A percentile compares a stretch with the other conserved stretches of the same genome.
phyloP scores from a whole-genome alignment of 1,140 invertebrate species.

The Xylocopa sonorina region DNA sequence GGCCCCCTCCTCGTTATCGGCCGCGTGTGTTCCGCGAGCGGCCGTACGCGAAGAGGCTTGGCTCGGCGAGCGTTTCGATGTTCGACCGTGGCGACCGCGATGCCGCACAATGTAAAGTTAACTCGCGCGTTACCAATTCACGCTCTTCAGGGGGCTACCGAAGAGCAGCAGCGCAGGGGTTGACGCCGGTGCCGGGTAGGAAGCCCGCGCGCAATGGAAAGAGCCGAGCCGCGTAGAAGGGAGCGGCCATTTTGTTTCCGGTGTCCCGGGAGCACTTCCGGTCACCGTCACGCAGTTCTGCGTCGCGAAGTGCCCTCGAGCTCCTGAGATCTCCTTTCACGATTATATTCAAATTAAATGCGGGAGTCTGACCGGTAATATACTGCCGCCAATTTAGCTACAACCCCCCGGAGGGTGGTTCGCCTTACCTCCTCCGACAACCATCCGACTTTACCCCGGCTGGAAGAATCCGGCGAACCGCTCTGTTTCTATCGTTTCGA shows the following conservation, averaged over 20 bases:
- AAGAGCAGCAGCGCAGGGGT: conserved; percentile 20
- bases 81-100: conserved; percentile 32
- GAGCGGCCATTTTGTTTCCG: conserved; percentile 80
- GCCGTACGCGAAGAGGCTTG: conserved; percentile 4
- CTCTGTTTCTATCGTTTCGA: conserved; percentile 61
- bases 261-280: conserved; percentile 80
- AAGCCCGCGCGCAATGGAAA: conserved; percentile 48
- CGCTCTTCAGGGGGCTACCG: conserved; percentile 51
- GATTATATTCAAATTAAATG: conserved; percentile 83
- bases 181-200: conserved; percentile 28
- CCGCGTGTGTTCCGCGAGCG: too few species aligned
- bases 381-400: conserved; percentile 82
- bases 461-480: conserved; percentile 69
- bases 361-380: conserved; percentile 80
- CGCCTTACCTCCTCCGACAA: conserved; percentile 69
- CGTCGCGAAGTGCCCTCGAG: conserved; percentile 74
- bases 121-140: conserved; percentile 72
- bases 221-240: conserved; percentile 58
- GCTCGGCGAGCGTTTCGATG: conserved; percentile 36
- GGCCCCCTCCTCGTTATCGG: background rate
- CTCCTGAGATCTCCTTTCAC: conserved; percentile 79
- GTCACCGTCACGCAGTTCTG: conserved; percentile 80
- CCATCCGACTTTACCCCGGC: conserved; percentile 35
- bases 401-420: conserved; percentile 76
- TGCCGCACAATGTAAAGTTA: conserved; percentile 73